A percentile compares a stretch with the other conserved stretches of the same genome.
These are phyloP conservation scores for Chloropsis cyanopogon DNA, from an alignment of 2,113 vertebrate species.

Conservation along the genomic window DNA sequence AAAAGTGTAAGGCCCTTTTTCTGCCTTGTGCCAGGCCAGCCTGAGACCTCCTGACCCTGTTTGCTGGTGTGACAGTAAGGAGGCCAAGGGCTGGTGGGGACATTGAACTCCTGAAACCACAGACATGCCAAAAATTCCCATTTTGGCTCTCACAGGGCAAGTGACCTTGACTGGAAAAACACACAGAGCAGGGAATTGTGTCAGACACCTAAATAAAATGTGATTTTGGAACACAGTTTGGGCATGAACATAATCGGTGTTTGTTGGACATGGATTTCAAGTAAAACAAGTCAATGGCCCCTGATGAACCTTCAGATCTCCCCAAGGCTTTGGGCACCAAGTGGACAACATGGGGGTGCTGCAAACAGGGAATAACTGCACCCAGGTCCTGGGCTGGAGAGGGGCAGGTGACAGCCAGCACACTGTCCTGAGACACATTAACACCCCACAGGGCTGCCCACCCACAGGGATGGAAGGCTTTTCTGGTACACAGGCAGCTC, in stretches of 20 bases:
- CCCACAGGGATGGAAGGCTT: not conserved
- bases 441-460: not conserved
- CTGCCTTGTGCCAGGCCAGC: not conserved
- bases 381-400: not conserved
- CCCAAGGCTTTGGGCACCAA: not conserved
- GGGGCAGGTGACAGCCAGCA: not conserved
- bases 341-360: not conserved
- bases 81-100: not conserved
- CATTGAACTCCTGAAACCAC: not conserved
- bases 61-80: not conserved
- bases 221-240: not conserved
- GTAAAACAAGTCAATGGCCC: not conserved
- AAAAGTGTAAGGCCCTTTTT: not conserved
- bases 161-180: not conserved
- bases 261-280: not conserved
- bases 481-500: not conserved
- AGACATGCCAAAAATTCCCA: not conserved
- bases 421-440: not conserved
- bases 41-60: not conserved
- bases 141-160: not conserved
- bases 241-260: not conserved
- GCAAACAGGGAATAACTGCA: not conserved
- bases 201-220: not conserved
- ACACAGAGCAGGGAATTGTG: not conserved
- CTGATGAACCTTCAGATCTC: not conserved